Evolutionary conservation across 2,113 vertebrate genomes (phyloP), one percentile per base, ranked within the genome.

Genomic region (Solea senegalensis): DNA sequence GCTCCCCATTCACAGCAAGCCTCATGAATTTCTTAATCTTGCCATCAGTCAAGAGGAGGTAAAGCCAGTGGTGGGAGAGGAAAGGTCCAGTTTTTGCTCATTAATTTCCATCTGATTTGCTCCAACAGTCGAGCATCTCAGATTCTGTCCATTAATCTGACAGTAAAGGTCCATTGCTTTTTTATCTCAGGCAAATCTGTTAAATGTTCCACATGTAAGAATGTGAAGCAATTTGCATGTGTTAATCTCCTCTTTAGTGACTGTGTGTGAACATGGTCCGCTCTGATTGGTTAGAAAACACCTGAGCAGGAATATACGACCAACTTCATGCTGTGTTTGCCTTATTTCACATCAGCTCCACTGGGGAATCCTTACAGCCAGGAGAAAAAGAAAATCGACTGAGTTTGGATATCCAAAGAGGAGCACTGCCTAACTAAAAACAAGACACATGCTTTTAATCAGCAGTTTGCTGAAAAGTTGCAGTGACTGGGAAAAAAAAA

Each of bases 21-120:
- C 88, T 92, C 89, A 93, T 91, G 86, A 91, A 83, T 69, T 92
- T 86, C 87, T 87, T 93, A 93, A 94, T 93, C 90, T 92, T 90
- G 87, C 89, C 89, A 80, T 90, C 87, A 87, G 91, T 82, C 88
- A 83, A 74, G 79, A 82, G 78, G 75, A 85, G 78, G 79, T 70
- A 84, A 77, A 88, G 68, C 54, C 55, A 75, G 76, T 69, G 75
- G 81, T 81, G 64, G 72, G 16, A 84, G 53, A 65, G 74, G 73
- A 84, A 51, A 75, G 65, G 88, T 90, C 85, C 88, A 85, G 88
- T 88, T 80, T 88, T 84, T 89, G 86, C 77, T 91, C 92, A 92
- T 93, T 92, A 93, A 91, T 90, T 93, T 87, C 86, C 83, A 84
- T 90, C 84, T 84, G 88, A 87, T 90, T 88, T 88, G 82, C 85